These are phyloP conservation scores for Xylota segnis DNA, from an alignment of 2,888 invertebrate species.

Conservation along the genomic window DNA sequence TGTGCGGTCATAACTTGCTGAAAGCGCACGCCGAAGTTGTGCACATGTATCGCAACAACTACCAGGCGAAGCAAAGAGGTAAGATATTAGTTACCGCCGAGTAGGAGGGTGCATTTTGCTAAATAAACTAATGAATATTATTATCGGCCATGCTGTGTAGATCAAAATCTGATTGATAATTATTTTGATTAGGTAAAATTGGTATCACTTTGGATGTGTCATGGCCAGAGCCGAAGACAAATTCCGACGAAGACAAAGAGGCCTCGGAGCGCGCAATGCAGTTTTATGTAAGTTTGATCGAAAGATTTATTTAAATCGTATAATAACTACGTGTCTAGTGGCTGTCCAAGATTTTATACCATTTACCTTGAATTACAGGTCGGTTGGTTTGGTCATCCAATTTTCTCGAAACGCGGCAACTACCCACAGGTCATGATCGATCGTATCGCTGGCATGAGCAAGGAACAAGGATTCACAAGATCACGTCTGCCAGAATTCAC, in stretches of 20 bases:
- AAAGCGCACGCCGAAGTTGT: constrained; percentile 91
- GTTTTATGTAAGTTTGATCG: constrained; percentile 85
- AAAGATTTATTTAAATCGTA: constrained; percentile 3
- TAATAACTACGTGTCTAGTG: background rate
- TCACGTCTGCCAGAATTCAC: constrained; percentile 88
- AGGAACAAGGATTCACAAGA: constrained; percentile 86
- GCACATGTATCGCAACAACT: constrained; percentile 87
- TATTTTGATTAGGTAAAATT: constrained; percentile 85
- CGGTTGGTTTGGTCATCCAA: constrained; percentile 89
- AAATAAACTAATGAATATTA: background rate
- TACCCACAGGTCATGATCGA: constrained; percentile 88
- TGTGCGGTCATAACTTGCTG: constrained; percentile 89
- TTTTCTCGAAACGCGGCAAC: constrained; percentile 87
- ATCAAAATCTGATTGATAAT: background rate
- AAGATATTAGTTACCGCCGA: constrained; percentile 67
- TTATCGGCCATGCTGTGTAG: background rate
- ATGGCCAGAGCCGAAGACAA: constrained; percentile 87
- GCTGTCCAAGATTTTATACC: constrained; percentile 17
- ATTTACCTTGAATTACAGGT: constrained; percentile 82
- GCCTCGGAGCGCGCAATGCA: constrained; percentile 87
- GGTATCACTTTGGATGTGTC: constrained; percentile 87
- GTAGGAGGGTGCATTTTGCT: constrained; percentile 17
- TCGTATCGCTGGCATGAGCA: constrained; percentile 86
- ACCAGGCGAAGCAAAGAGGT: constrained; percentile 86
- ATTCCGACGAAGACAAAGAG: constrained; percentile 85